Percentiles rank a stretch among this genome's conserved stretches.
Evolutionary conservation across 1,140 invertebrate genomes (phyloP).

Genomic region (Camponotus floridanus): DNA sequence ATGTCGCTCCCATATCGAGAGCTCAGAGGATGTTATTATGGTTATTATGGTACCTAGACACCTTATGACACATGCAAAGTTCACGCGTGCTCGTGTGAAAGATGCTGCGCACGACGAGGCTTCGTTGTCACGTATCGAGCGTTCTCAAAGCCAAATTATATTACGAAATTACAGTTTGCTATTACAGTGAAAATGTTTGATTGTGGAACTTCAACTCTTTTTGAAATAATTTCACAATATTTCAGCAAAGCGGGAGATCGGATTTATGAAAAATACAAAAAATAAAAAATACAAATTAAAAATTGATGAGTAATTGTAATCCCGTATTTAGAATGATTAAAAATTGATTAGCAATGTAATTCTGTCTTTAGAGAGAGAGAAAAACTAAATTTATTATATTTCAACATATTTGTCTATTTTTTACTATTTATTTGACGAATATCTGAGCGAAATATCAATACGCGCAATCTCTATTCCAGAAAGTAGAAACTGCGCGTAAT

Average conservation of each 20-base stretch:
- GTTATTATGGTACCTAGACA: slow-evolving; percentile 18
- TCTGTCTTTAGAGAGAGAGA: too few relatives aligned
- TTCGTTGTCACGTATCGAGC: slow-evolving; percentile 39
- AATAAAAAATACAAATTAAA: neutral
- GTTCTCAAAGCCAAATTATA: slow-evolving; percentile 36
- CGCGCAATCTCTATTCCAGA: neutral
- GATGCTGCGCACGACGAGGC: neutral
- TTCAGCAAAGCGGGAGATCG: neutral
- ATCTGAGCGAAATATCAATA: neutral
- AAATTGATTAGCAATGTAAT: too few relatives aligned
- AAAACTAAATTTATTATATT: too few relatives aligned
- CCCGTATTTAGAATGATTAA: neutral
- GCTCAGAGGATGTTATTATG: neutral
- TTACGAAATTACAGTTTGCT: slow-evolving; percentile 53
- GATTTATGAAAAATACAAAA: neutral
- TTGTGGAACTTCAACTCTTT: neutral
- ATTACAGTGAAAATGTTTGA: slow-evolving; percentile 22
- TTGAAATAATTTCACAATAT: slow-evolving; percentile 23
- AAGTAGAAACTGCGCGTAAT: slow-evolving; percentile 28
- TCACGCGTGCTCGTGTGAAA: neutral
- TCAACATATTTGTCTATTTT: neutral
- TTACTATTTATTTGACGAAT: neutral
- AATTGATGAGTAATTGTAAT: neutral
- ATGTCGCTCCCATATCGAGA: neutral
- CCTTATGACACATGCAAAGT: slow-evolving; percentile 47